A percentile compares a stretch with the other conserved stretches of the same genome.
These are phyloP conservation scores for Triplophysa siluroides DNA, from an alignment of 2,113 vertebrate genomes.

Conservation along the genomic window DNA sequence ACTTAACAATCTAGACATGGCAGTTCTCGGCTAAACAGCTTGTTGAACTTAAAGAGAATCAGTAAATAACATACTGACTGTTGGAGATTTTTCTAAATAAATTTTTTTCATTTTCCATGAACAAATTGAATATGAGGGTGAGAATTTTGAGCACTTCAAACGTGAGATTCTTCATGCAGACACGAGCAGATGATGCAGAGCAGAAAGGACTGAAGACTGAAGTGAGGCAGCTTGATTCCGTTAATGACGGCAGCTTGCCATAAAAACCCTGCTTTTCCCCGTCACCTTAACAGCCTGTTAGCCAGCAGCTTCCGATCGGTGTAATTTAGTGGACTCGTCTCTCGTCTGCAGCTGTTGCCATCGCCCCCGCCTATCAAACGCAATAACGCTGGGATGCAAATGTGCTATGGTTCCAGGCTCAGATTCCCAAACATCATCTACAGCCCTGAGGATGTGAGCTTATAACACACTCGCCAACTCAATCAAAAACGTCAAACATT, in stretches of 20 bases:
- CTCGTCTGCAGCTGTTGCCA: constrained; percentile 69
- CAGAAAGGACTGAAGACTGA: not conserved
- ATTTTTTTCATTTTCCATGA: too few species aligned
- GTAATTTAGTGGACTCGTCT: constrained; percentile 41
- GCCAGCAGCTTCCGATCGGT: constrained; percentile 16
- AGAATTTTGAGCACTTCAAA: too few species aligned
- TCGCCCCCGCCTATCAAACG: constrained; percentile 63
- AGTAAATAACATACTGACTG: not conserved
- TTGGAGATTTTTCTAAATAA: too few species aligned
- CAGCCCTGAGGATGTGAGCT: constrained; percentile 65
- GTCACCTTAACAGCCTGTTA: constrained; percentile 15
- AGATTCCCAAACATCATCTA: constrained; percentile 67
- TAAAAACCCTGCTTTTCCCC: constrained; percentile 25
- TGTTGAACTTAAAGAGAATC: too few species aligned
- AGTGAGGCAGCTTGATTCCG: constrained; percentile 1
- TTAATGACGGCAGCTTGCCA: constrained; percentile 1
- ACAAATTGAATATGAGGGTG: too few species aligned
- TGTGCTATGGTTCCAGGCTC: constrained; percentile 62
- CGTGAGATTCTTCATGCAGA: too few species aligned
- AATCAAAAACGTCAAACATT: not conserved
- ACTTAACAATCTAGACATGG: too few species aligned
- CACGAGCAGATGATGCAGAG: not conserved
- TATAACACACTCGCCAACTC: not conserved
- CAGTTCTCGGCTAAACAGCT: not conserved
- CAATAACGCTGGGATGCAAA: constrained; percentile 74